These are phyloP conservation scores for Lepus americanus DNA, from an alignment of 2,113 vertebrate genomes.

Conservation along the genomic window DNA sequence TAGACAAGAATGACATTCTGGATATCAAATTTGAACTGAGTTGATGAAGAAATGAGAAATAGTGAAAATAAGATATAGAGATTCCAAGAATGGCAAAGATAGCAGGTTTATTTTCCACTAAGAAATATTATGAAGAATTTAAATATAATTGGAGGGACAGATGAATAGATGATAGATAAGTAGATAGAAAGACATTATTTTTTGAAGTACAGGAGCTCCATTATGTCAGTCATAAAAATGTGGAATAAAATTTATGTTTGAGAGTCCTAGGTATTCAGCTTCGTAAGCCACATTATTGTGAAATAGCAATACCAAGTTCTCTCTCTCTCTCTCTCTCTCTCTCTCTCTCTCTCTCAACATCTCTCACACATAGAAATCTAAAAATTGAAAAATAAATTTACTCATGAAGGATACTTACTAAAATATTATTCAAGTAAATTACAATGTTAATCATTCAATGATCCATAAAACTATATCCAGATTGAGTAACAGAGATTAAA, in stretches of 20 bases:
- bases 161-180: too few relatives aligned
- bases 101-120: not conserved
- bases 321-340: too few relatives aligned
- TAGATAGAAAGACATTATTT: not conserved
- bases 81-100: not conserved
- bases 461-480: not conserved
- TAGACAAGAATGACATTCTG: not conserved
- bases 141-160: not conserved
- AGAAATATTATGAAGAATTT: not conserved
- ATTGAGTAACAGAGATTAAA: not conserved
- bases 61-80: not conserved
- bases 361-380: not conserved
- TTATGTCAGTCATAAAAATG: not conserved
- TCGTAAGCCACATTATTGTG: not conserved
- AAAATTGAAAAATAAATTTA: not conserved
- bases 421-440: constrained; percentile 19
- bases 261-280: not conserved
- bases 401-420: not conserved
- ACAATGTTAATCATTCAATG: constrained; percentile 6
- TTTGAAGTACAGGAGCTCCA: not conserved
- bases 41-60: not conserved
- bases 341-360: not conserved
- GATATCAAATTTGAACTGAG: not conserved
- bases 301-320: not conserved
- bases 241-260: constrained; percentile 11